Evolutionary conservation across 2,888 invertebrate species (phyloP).

Genomic region (Colletes collaris): DNA sequence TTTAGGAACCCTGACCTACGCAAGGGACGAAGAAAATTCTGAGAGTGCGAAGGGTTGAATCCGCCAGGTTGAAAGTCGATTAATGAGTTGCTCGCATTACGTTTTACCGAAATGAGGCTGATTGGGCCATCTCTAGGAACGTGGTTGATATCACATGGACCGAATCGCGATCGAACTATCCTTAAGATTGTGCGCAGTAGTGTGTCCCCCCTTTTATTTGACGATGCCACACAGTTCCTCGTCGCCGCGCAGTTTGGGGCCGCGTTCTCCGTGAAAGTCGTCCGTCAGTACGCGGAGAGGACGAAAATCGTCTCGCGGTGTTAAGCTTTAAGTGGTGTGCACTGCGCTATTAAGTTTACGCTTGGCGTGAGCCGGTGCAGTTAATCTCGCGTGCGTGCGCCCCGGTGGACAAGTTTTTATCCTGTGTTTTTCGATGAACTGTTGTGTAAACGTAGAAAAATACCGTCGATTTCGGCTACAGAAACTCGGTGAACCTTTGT

Average conservation of each 20-base stretch:
- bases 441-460: slow-evolving; percentile 7
- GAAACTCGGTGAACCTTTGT: too few relatives aligned
- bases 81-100: slow-evolving; percentile 1
- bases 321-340: slow-evolving; percentile 65
- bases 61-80: not conserved
- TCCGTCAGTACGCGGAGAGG: slow-evolving; percentile 6
- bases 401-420: slow-evolving; percentile 35
- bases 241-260: slow-evolving; percentile 37
- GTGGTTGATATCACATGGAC: slow-evolving; percentile 47
- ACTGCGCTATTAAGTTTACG: slow-evolving; percentile 59
- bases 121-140: slow-evolving; percentile 17
- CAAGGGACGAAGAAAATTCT: too few relatives aligned
- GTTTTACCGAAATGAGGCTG: not conserved
- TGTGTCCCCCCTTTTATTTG: slow-evolving; percentile 38
- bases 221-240: slow-evolving; percentile 28
- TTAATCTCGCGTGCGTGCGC: slow-evolving; percentile 56
- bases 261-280: slow-evolving; percentile 28
- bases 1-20: too few relatives aligned
- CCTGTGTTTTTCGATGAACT: slow-evolving; percentile 25
- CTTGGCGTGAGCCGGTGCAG: slow-evolving; percentile 58
- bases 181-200: slow-evolving; percentile 55
- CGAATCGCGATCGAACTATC: slow-evolving; percentile 44
- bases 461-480: not conserved
- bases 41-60: not conserved
- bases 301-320: slow-evolving; percentile 45